Base-by-base conservation (phyloP, 2,888 invertebrate genomes). In the Cryptophagus acutangulus region DNA sequence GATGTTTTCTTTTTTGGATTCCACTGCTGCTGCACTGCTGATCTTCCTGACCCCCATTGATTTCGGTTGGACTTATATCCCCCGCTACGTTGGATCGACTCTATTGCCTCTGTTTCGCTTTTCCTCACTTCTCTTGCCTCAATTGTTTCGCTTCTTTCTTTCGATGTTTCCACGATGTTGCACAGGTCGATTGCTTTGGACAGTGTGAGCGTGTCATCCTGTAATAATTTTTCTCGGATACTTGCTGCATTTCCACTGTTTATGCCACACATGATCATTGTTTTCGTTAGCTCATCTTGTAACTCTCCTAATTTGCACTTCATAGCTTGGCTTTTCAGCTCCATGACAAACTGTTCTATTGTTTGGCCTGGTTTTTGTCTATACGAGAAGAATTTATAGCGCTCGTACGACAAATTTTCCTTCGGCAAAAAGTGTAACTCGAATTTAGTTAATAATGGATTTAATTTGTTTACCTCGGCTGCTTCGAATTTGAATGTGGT, bases 311-410 rank as follows among this genome's bases (percentile, higher is more conserved):
- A 26, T 13, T 26, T 26, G n/a, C 26, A 26, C 12, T 26, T 26
- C 9, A 26, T 4, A 3, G 26, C 26, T n/a, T 26, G 26, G n/a
- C 12, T 13, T 8, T 13, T 26, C 12, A 26, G 9, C 3, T 3
- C 3, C n/a, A n/a, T 26, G n/a, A 26, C 12, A 8, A 26, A 26
- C 12, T 26, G 26, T 26, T 26, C 26, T 4, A 8, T 26, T 13
- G 26, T 4, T 26, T 26, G 4, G 9, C 26, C 3, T 3, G 4
- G 6, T 20, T 42, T 13, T 24, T 28, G 38, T 25, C 40, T 43
- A 1, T 18, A 36, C 8, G 38, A 45, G 40, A 53, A 54, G 8
- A 54, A 53, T 18, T 49, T 41, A 29, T 51, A 44, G 20, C 54
- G 33, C 31, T 50, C 51, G 35, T 42, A 49, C 1, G 44, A 36